A percentile compares a stretch with the other conserved stretches of the same genome.
These are phyloP conservation scores for Xenopus petersii DNA, from an alignment of 2,797 vertebrate genomes.

Conservation along the genomic window DNA sequence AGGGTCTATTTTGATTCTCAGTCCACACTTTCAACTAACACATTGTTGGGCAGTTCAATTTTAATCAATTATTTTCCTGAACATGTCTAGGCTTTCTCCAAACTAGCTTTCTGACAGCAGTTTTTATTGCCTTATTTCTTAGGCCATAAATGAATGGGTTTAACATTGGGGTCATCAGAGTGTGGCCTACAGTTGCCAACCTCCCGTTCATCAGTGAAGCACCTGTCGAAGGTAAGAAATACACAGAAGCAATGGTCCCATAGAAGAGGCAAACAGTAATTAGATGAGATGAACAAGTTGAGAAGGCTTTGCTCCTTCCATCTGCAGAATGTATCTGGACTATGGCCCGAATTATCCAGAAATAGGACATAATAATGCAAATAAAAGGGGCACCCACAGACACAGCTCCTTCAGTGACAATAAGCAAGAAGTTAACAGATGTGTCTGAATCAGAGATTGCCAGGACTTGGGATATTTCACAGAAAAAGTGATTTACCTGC, in stretches of 20 bases:
- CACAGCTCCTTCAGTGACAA: conserved; percentile 23
- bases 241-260: conserved; percentile 29
- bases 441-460: conserved; percentile 21
- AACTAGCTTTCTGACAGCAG: neutral
- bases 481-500: conserved; percentile 35
- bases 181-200: conserved; percentile 28
- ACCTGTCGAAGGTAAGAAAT: conserved; percentile 9
- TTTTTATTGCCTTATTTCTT: conserved; percentile 36
- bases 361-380: conserved; percentile 23
- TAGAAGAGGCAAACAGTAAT: conserved; percentile 39
- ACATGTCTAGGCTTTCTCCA: neutral
- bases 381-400: conserved; percentile 25
- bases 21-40: too few relatives aligned
- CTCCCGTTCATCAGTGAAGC: conserved; percentile 12
- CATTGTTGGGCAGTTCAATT: too few relatives aligned
- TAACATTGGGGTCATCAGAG: conserved; percentile 31
- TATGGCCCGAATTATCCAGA: conserved; percentile 14
- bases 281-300: conserved; percentile 39
- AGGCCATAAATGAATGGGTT: conserved; percentile 40
- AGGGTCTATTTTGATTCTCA: too few relatives aligned
- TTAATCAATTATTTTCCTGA: too few relatives aligned
- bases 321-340: conserved; percentile 2
- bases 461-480: conserved; percentile 35
- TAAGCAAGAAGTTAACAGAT: conserved; percentile 22
- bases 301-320: conserved; percentile 20